Conservation (phyloP, 2,113 vertebrate species). For the Entomyzon cyanotis region DNA sequence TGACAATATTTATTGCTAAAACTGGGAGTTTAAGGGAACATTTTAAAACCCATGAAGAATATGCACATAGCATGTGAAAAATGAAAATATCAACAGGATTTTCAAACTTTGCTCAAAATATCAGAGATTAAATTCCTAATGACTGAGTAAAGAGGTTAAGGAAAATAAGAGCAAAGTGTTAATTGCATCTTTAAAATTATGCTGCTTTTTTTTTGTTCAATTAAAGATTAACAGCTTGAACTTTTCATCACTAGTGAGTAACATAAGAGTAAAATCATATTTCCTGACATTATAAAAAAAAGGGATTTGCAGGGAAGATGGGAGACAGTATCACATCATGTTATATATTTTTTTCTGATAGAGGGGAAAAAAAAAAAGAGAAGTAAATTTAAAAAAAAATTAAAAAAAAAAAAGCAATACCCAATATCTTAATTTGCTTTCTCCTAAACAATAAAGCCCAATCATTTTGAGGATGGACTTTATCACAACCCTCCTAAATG, state of each 20-base stretch:
- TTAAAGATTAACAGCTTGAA: background rate
- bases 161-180: background rate
- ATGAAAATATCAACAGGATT: background rate
- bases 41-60: background rate
- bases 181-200: background rate
- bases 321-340: background rate
- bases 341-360: background rate
- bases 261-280: background rate
- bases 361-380: accelerated
- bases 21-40: background rate
- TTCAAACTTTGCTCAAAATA: background rate
- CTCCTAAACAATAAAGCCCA: background rate
- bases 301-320: background rate
- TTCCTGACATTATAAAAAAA: background rate
- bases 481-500: background rate
- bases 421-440: background rate
- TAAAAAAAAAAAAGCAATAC: background rate
- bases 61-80: background rate
- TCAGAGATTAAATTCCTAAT: background rate
- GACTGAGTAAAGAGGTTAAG: background rate
- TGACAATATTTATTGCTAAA: background rate
- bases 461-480: background rate
- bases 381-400: background rate
- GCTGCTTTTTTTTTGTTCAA: background rate
- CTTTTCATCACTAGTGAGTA: background rate